These are phyloP conservation scores for Arrhopalites spinosus DNA, from an alignment of 2,888 invertebrate genomes.

Conservation along the genomic window DNA sequence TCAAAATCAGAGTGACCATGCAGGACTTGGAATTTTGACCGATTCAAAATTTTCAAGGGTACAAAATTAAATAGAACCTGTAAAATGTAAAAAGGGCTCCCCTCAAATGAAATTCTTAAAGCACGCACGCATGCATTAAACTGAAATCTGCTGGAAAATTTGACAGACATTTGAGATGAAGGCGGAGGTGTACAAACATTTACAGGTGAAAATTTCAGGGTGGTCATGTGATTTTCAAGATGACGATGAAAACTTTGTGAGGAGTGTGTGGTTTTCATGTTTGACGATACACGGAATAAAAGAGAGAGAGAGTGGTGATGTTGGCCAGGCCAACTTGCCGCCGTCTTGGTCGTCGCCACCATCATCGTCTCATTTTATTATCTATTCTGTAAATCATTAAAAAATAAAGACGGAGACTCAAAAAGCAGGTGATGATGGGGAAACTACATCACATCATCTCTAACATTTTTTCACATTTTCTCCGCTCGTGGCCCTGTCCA, in stretches of 20 bases:
- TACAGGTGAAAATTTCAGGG: conserved; percentile 24
- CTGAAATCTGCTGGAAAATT: not conserved
- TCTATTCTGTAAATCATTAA: conserved; percentile 28
- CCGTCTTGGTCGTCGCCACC: not conserved
- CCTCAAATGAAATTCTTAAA: too few relatives aligned
- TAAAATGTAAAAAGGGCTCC: too few relatives aligned
- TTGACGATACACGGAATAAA: not conserved
- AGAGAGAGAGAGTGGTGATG: conserved; percentile 1
- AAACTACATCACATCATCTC: too few relatives aligned
- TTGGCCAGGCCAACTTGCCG: conserved; percentile 2
- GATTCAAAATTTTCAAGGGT: too few relatives aligned
- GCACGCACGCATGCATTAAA: too few relatives aligned
- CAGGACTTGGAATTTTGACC: too few relatives aligned
- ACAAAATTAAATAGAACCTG: too few relatives aligned
- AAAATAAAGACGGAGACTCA: not conserved
- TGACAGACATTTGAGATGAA: conserved; percentile 12
- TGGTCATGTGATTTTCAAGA: conserved; percentile 12
- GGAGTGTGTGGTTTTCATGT: not conserved
- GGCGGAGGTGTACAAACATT: not conserved
- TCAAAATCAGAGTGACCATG: too few relatives aligned
- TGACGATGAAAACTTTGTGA: conserved; percentile 9
- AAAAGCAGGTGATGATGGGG: too few relatives aligned
- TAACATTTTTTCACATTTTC: too few relatives aligned
- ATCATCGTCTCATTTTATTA: conserved; percentile 3
- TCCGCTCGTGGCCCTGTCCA: too few relatives aligned